phyloP scores from a whole-genome alignment of 53 echinoderm and acorn worm species.

The Antedon mediterranea region DNA sequence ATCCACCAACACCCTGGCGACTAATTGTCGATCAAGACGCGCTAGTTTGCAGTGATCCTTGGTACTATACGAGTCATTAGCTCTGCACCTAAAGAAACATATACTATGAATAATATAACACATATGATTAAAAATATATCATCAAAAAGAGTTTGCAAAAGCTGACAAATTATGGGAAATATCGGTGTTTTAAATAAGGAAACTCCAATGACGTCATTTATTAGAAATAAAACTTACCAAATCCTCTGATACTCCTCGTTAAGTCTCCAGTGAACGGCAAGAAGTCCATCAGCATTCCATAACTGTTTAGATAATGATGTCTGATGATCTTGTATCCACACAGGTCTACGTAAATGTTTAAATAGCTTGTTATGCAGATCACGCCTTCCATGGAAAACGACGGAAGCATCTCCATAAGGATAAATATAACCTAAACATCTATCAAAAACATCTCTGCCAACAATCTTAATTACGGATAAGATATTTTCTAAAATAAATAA shows the following conservation, averaged over 20 bases:
- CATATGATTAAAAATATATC: too few species aligned
- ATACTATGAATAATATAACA: too few species aligned
- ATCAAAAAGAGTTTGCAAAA: too few species aligned
- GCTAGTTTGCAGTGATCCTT: neutral
- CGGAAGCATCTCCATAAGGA: constrained; percentile 18
- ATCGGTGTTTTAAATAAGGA: too few species aligned
- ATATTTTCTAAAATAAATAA: neutral
- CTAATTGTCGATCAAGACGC: neutral
- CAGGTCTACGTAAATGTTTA: neutral
- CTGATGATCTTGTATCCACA: neutral
- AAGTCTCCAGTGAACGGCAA: constrained; percentile 48
- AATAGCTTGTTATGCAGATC: neutral
- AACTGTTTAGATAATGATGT: neutral
- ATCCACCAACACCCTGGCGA: neutral
- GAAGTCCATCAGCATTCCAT: neutral
- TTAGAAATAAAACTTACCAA: constrained; percentile 17
- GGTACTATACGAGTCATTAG: neutral
- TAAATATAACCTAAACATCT: constrained; percentile 34
- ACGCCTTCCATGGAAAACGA: neutral
- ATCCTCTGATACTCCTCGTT: constrained; percentile 25
- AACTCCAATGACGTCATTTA: too few species aligned
- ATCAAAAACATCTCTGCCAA: neutral
- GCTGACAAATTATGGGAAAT: too few species aligned
- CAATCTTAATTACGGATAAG: neutral
- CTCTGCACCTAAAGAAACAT: neutral